Evolutionary conservation across 2,797 vertebrate genomes (phyloP).

Genomic region (Peromyscus aztecus): DNA sequence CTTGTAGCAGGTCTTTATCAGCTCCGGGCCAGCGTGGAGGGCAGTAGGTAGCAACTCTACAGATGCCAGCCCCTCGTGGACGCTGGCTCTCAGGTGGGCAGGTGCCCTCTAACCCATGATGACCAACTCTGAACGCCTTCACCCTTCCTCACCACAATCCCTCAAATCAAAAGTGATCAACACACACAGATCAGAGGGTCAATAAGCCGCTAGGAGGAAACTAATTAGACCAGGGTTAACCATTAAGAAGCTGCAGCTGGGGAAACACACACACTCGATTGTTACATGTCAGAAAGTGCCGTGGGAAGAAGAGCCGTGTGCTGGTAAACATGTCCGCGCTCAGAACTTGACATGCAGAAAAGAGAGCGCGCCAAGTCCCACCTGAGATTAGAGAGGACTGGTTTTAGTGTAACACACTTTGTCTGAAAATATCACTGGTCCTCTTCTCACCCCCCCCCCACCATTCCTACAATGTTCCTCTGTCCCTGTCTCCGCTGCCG

Average conservation of each 20-base stretch:
- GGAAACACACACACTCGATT: slow-evolving; percentile 79
- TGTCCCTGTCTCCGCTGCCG: neutral
- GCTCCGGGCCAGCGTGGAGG: slow-evolving; percentile 13
- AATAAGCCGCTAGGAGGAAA: slow-evolving; percentile 69
- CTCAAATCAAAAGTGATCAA: slow-evolving; percentile 47
- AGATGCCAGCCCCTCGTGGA: fast-evolving
- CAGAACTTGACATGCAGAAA: slow-evolving; percentile 80
- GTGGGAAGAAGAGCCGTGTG: slow-evolving; percentile 83
- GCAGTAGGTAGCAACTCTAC: slow-evolving; percentile 27
- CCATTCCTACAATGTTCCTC: neutral
- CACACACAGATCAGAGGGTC: slow-evolving; percentile 64
- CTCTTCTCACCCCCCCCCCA: slow-evolving; percentile 77
- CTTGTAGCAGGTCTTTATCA: slow-evolving; percentile 26
- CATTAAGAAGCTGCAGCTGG: slow-evolving; percentile 82
- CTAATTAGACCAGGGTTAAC: slow-evolving; percentile 79
- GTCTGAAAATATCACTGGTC: slow-evolving; percentile 59
- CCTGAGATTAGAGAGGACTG: slow-evolving; percentile 86
- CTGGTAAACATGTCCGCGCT: slow-evolving; percentile 83
- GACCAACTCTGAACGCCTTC: slow-evolving; percentile 65
- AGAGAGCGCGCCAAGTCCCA: slow-evolving; percentile 85
- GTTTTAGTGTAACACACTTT: slow-evolving; percentile 75
- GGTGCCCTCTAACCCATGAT: slow-evolving; percentile 14
- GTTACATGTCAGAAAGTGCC: slow-evolving; percentile 86
- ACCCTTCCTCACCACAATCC: slow-evolving; percentile 66
- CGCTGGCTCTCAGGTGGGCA: neutral